These are phyloP conservation scores for Lepus europaeus DNA, from an alignment of 2,113 vertebrate species.

Conservation along the genomic window DNA sequence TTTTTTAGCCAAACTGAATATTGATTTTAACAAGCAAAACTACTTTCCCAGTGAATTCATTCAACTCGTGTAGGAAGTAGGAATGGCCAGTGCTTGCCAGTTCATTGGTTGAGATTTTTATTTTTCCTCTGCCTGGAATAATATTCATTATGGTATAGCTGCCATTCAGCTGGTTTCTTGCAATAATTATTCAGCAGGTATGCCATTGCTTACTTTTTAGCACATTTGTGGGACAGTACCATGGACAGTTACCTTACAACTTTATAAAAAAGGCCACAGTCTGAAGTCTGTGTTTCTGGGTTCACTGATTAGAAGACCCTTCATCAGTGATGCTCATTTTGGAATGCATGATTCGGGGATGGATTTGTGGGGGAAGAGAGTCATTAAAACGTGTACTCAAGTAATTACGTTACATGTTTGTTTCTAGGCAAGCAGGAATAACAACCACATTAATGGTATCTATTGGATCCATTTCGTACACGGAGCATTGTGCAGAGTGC, in stretches of 20 bases:
- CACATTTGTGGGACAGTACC: conserved; percentile 22
- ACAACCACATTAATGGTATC: neutral
- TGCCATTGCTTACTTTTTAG: neutral
- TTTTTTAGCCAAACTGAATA: conserved; percentile 23
- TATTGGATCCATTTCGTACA: neutral
- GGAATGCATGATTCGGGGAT: neutral
- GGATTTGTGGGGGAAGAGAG: neutral
- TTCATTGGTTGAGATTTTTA: neutral
- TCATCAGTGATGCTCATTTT: neutral
- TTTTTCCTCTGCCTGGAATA: neutral
- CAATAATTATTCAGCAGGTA: neutral
- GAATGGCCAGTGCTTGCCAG: neutral
- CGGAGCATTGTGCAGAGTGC: neutral
- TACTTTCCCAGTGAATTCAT: neutral
- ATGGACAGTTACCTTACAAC: conserved; percentile 3
- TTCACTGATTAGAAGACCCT: neutral
- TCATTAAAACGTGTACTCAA: neutral
- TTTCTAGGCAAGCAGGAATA: neutral
- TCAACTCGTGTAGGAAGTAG: neutral
- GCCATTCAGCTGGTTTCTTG: neutral
- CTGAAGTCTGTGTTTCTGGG: conserved; percentile 14
- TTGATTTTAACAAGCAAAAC: conserved; percentile 45
- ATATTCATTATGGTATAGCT: neutral
- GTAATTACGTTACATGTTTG: conserved; percentile 27
- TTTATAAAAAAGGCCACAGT: neutral